Evolutionary conservation across 2,888 invertebrate species (phyloP).

Genomic region (Heteromurus nitidus): DNA sequence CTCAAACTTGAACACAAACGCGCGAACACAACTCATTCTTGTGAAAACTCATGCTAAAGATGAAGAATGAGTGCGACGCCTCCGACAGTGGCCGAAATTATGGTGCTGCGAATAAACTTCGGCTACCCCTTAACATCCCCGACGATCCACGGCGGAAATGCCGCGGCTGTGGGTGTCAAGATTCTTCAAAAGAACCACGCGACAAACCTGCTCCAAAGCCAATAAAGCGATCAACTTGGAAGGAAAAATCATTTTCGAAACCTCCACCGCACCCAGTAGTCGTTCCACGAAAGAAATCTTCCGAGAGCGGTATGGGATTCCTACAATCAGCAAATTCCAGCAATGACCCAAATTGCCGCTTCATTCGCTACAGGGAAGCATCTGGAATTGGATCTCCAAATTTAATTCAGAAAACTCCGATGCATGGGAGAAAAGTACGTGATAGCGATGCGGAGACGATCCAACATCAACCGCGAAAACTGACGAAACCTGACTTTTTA

Average conservation of each 20-base stretch:
- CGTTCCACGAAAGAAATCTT: not conserved
- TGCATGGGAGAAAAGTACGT: no score
- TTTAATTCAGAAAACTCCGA: not conserved
- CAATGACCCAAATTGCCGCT: not conserved
- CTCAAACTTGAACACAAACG: no score
- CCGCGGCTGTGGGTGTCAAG: not conserved
- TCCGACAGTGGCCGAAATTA: not conserved
- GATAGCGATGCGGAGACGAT: constrained; percentile 10
- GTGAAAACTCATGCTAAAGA: not conserved
- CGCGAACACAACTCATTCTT: no score
- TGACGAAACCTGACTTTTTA: not conserved
- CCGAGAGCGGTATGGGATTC: not conserved
- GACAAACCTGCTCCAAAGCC: no score
- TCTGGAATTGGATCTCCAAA: not conserved
- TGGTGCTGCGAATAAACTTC: not conserved
- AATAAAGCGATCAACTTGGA: no score
- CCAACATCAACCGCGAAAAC: not conserved
- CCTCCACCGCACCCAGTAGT: not conserved
- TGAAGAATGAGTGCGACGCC: not conserved
- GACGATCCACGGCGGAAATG: not conserved
- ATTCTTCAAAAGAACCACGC: no score
- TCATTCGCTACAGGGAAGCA: not conserved
- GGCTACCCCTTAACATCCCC: constrained; percentile 1
- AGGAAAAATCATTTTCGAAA: no score
- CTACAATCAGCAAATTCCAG: not conserved